Evolutionary conservation across 2,797 vertebrate species (phyloP).

Genomic region (Pachyuromys duprasi): DNA sequence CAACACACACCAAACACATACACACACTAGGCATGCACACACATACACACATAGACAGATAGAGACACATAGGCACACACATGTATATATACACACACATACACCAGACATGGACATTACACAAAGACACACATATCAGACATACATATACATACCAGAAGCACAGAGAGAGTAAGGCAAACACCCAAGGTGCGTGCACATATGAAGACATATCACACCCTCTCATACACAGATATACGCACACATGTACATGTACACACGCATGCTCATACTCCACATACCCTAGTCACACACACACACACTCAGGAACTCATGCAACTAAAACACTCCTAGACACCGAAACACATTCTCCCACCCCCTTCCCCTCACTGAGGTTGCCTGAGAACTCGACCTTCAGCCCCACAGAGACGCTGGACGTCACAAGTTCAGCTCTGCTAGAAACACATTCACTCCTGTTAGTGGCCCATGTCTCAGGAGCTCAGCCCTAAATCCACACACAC

Average conservation of each 20-base stretch:
- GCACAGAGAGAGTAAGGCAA: neutral
- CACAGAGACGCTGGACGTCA: no score
- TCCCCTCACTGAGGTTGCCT: neutral
- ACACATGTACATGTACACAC: neutral
- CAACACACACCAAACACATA: neutral
- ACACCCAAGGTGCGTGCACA: neutral
- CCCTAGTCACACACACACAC: neutral
- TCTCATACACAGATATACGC: neutral
- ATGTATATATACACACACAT: neutral
- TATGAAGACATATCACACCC: neutral
- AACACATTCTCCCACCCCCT: neutral
- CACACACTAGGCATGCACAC: no score
- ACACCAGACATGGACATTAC: neutral
- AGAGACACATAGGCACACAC: neutral
- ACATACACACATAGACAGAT: neutral
- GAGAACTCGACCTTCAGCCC: neutral
- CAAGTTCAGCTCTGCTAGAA: accelerated
- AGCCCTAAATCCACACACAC: accelerated
- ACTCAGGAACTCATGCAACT: neutral
- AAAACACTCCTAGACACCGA: neutral
- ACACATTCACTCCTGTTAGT: accelerated
- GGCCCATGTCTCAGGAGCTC: neutral
- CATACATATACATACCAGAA: no score
- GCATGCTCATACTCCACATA: no score
- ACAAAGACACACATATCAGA: neutral